A percentile compares a stretch with the other conserved stretches of the same genome.
Evolutionary conservation across 2,888 invertebrate genomes (phyloP).

Genomic region (Phyllotreta striolata): DNA sequence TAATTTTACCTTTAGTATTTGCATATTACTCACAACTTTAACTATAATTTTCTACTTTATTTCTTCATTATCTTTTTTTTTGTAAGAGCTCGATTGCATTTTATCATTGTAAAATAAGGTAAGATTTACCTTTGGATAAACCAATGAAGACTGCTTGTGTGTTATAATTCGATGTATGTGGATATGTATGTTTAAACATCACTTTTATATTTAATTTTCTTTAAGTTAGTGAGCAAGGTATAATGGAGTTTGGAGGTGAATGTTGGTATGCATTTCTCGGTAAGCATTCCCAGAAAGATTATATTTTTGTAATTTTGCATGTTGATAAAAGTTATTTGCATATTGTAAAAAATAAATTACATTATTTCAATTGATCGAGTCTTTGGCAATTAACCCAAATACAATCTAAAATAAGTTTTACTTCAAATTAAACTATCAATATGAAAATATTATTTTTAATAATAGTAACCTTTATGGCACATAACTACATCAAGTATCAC

Average conservation of each 20-base stretch:
- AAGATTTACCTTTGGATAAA: slow-evolving; percentile 6
- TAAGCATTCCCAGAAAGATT: slow-evolving; percentile 37
- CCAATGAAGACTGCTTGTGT: slow-evolving; percentile 17
- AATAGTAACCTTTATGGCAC: neutral
- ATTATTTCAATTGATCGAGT: slow-evolving; percentile 20
- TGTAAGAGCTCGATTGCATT: too few relatives aligned
- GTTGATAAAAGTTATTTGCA: slow-evolving; percentile 35
- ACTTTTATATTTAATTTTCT: slow-evolving; percentile 18
- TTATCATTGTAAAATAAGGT: too few relatives aligned
- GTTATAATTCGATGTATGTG: slow-evolving; percentile 27
- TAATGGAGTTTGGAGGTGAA: slow-evolving; percentile 32
- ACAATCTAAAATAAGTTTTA: neutral
- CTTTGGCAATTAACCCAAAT: neutral
- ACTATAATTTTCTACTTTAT: too few relatives aligned
- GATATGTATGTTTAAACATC: slow-evolving; percentile 18
- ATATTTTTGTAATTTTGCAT: slow-evolving; percentile 42
- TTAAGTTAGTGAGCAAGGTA: slow-evolving; percentile 22
- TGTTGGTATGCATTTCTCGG: slow-evolving; percentile 36
- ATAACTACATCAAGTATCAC: slow-evolving; percentile 3
- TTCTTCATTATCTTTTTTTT: too few relatives aligned
- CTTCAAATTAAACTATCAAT: too few relatives aligned
- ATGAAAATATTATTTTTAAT: too few relatives aligned
- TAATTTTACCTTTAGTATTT: too few relatives aligned
- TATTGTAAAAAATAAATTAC: slow-evolving; percentile 33
- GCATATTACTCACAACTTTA: too few relatives aligned